A percentile compares a stretch with the other conserved stretches of the same genome.
Conservation (phyloP, 2,797 vertebrate species). For the Linurgus olivaceus region DNA sequence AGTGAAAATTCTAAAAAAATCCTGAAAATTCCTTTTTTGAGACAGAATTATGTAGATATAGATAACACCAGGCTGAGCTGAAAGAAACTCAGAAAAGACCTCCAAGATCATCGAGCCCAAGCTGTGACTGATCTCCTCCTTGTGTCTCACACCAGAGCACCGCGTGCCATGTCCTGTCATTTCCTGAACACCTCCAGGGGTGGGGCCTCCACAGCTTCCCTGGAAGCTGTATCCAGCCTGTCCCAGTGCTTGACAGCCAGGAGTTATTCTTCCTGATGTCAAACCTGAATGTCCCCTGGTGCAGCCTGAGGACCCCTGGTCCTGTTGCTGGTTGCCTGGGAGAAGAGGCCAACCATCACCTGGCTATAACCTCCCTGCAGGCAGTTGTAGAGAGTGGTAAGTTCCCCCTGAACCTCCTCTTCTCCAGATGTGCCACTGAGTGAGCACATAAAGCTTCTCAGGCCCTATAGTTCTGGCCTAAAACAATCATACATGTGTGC, state of each 20-base stretch:
- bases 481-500: not conserved
- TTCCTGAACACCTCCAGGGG: not conserved
- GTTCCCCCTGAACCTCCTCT: not conserved
- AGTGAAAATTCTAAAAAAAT: not conserved
- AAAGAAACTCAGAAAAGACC: not conserved
- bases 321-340: not conserved
- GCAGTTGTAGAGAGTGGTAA: too few species aligned
- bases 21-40: not conserved
- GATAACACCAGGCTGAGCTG: not conserved
- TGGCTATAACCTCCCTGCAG: not conserved
- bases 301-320: not conserved
- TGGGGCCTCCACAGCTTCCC: not conserved
- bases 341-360: not conserved
- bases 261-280: not conserved
- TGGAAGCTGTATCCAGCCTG: not conserved
- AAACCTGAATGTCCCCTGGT: not conserved
- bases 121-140: too few species aligned
- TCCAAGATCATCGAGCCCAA: rapidly evolving
- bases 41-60: not conserved
- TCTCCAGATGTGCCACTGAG: not conserved
- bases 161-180: not conserved
- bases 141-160: not conserved
- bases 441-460: not conserved
- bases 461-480: not conserved
- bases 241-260: not conserved